Evolutionary conservation across 2,797 vertebrate species (phyloP), one percentile per base, ranked within the genome.

Genomic region (Ctenochaetus hawaiiensis): DNA sequence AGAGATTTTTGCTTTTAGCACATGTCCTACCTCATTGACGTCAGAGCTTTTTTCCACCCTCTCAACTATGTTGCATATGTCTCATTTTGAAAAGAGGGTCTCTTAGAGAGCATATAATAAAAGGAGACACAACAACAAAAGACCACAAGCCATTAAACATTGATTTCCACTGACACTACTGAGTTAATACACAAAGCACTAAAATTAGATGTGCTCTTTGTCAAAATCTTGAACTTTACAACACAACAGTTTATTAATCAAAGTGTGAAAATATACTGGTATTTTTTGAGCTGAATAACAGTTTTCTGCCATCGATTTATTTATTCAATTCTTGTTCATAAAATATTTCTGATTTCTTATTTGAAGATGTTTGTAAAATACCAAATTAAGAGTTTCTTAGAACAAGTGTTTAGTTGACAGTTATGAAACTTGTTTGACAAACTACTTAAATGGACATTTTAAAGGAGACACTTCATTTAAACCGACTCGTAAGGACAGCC

Each of bases 11-110:
- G 69, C 86, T 94, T 92, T 93, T 91, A 84, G 92, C 87, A 87
- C 86, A 91, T 87, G 86, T 87, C 54, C 56, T 90, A 85, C 81
- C 81, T 90, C 91, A 92, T 91, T 95, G 94, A 95, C 93, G 94
- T 96, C 95, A 95, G 84, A 80, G 81, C 60, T 83, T 52, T 72
- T 88, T 82, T 78, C 70, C 80, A 83, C 64, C 76, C 72, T 85
- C 81, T 88, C 69, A 78, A 87, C 77, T 85, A 75, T 66, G 17
- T 80, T 37, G 72, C 64, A 52, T 79, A 83, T 84, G 91, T 89
- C 79, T 92, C 70, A 86, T 92, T 91, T 85, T 75, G 86, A 82
- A 78, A 77, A 9, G 58, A 84, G 66, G 70, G 61, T 84, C 77
- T 90, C 66, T 92, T 82, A 49, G 77, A 89, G 70, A 88, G 75